Base-by-base conservation (phyloP, 2,113 vertebrate genomes). In the Paraplagusia blochii region DNA sequence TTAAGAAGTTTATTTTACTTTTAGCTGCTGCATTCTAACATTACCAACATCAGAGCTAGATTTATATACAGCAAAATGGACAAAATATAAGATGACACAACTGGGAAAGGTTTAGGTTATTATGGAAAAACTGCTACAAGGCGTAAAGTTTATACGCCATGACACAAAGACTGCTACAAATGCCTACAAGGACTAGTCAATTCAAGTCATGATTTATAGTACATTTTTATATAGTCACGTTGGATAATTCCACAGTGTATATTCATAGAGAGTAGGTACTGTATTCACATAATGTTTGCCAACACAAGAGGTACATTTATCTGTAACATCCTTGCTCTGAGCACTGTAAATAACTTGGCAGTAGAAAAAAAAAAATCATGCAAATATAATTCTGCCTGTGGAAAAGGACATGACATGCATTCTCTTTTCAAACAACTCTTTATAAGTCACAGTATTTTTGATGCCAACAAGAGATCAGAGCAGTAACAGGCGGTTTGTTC, bases 341-440 rank as follows among this genome's bases (percentile, higher is more conserved):
- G 22, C 22, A 29, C 22, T 29, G 22, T 29, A 29, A 4, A 29
- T 29, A 2, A 29, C 22, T n/a, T 4, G 22, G 6, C 6, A 29
- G 2, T 4, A 29, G 6, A 29, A 29, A 29, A 29, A 29, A 29
- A 2, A 29, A 29, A 29, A 4, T 29, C 22, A 29, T 44, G 51
- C 71, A 61, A 48, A 52, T 12, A 2, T 46, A 57, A 82, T 63
- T 59, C 67, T 69, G 66, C 70, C 38, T 45, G 48, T 46, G 53
- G 52, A 51, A 64, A 72, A 70, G 59, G 11, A 77, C n/a, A 64
- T 68, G 29, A 19, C 36, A 50, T 48, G 43, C 53, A 46, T 29
- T 35, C 54, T 40, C 49, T 43, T 19, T 12, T 39, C 29, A 58
- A 39, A 43, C 5, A 39, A 46, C 3, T 15, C 17, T 34, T 4